phyloP scores from a whole-genome alignment of 2,113 vertebrate species.

The Chitala chitala region DNA sequence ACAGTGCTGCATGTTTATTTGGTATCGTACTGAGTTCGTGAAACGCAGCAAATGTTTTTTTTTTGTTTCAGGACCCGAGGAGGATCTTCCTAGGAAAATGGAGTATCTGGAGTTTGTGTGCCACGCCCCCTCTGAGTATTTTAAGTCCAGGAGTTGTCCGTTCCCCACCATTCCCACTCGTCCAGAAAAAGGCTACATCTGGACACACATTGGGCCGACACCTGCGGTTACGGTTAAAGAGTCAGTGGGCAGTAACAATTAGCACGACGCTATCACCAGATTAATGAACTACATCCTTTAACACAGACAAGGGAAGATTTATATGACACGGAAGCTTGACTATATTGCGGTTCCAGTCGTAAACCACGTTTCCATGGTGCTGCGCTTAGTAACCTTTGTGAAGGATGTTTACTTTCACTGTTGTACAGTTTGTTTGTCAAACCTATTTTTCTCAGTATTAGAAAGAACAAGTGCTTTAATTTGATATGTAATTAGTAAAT shows the following conservation, averaged over 20 bases:
- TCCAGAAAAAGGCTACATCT: slow-evolving; percentile 92
- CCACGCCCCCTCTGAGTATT: slow-evolving; percentile 95
- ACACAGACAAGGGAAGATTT: neutral
- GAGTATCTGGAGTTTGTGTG: slow-evolving; percentile 97
- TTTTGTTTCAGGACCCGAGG: slow-evolving; percentile 79
- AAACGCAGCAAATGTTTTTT: too few species aligned
- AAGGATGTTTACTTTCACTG: neutral
- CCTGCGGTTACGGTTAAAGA: slow-evolving; percentile 82
- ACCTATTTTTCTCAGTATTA: neutral
- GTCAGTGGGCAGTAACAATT: slow-evolving; percentile 71
- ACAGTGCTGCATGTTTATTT: too few species aligned
- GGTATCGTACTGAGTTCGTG: too few species aligned
- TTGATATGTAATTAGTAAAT: neutral
- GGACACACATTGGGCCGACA: slow-evolving; percentile 90
- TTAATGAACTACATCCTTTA: neutral
- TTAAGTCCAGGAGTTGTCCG: slow-evolving; percentile 88
- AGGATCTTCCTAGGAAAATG: slow-evolving; percentile 96
- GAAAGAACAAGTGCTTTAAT: neutral
- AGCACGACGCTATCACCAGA: slow-evolving; percentile 31
- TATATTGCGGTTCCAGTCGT: neutral
- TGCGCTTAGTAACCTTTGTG: neutral
- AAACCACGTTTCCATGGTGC: neutral
- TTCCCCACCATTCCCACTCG: slow-evolving; percentile 91
- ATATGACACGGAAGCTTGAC: neutral
- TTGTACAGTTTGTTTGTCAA: slow-evolving; percentile 12